Evolutionary conservation across 1,140 invertebrate genomes (phyloP), one percentile per base, ranked within the genome.

Genomic region (Asobara japonica): DNA sequence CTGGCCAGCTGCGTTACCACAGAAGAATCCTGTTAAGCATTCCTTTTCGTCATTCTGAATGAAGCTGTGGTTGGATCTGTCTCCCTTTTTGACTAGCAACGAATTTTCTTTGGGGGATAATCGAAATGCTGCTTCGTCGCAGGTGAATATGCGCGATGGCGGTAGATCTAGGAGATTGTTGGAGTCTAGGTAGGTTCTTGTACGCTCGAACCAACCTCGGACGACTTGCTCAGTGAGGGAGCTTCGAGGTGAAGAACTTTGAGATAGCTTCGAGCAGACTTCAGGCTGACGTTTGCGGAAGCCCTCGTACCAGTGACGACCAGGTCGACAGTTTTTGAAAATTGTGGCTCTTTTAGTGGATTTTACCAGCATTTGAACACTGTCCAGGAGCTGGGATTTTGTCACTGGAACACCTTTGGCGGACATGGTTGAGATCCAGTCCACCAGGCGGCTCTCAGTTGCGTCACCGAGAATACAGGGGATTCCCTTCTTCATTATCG

Each of bases 1-100:
- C n/a, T 75, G 69, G 33, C 85, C 85, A 71, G 72, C 73, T 68
- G 85, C 82, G 79, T 80, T 87, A 27, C 76, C 80, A 70, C 69
- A 78, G 45, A 84, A 64, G 41, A 87, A 78, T 22, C 80, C 78
- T 20, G 83, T 85, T 22, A 83, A 60, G 74, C 77, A 80, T 78
- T 86, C 82, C 77, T 87, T 87, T 75, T 84, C 80, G 73, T 82
- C 78, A 68, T 80, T 66, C 5, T 18, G 75, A 33, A 79, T 65
- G 33, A 75, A 62, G 51, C 80, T 75, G 73, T 84, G 81, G 11
- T 10, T n/a, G 13, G 70, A 67, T 77, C 81, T 80, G 22, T 77
- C 69, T 2, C 79, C 77, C 74, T 78, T 82, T 65, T 69, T 60
- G 61, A 76, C 67, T n/a, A n/a, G n/a, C n/a, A n/a, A n/a, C n/a